Evolutionary conservation across 2,797 vertebrate species (phyloP), one percentile per base, ranked within the genome.

Genomic region (Silurus lanzhouensis): DNA sequence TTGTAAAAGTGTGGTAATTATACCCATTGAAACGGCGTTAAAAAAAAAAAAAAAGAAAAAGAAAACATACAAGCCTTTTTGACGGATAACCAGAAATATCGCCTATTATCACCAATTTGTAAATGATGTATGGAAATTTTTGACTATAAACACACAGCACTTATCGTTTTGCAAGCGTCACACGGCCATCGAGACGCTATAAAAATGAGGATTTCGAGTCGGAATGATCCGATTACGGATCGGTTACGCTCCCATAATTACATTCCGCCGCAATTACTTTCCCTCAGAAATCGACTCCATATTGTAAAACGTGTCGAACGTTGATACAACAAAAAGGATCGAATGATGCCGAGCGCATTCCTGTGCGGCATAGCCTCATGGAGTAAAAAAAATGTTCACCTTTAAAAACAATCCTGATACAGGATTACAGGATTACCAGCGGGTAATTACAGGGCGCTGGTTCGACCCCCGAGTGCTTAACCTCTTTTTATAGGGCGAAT

Each of bases 181-280:
- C 17, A 31, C 22, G 27, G 66, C 22, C 46, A 57, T 31, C 31
- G 19, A 22, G 48, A 31, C 31, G 25, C 31, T n/a, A 20, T 58
- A 79, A 79, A 79, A 79, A 82, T 82, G 12, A 70, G 81, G 27
- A 82, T 70, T 82, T 58, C 57, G 57, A 31, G 66, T 38, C 1
- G 66, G 55, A 48, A 52, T 81, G 12, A 27, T 81, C 44, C 1
- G 22, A 52, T 80, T 66, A 63, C 25, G 44, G 13, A 19, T 64
- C 31, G 7, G 77, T 64, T 64, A 64, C 15, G 19, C 17, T 46
- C 7, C 64, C 60, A 25, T 67, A 31, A 82, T 82, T 68, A 22
- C 60, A 38, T 55, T 57, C 3, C 57, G 10, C 10, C 25, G 13
- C 61, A 66, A 67, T 66, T 67, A 12, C 44, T 66, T 81, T 52